phyloP scores from a whole-genome alignment of 2,113 vertebrate species.

The Ctenodactylus gundi region DNA sequence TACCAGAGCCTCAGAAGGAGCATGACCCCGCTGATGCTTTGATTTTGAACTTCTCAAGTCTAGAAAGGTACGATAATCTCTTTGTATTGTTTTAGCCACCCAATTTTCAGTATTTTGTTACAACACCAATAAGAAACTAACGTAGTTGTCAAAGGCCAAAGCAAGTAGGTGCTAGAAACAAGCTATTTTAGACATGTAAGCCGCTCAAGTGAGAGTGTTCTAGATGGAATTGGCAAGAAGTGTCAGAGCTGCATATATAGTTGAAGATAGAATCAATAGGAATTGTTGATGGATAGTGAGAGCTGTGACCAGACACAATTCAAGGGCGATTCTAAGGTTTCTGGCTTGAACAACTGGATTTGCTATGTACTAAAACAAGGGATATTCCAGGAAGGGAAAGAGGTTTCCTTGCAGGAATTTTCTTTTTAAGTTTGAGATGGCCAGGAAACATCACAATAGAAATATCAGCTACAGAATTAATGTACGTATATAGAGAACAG shows the following conservation, averaged over 20 bases:
- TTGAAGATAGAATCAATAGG: background rate
- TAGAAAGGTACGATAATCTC: no score
- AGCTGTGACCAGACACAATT: background rate
- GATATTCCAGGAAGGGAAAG: background rate
- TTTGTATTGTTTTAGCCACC: no score
- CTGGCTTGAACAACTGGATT: background rate
- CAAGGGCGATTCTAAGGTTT: no score
- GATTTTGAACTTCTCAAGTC: no score
- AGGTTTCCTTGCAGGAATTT: background rate
- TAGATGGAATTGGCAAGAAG: background rate
- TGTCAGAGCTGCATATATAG: background rate
- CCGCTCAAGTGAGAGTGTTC: background rate
- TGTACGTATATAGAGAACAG: background rate
- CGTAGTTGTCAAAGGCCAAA: background rate
- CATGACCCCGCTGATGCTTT: background rate
- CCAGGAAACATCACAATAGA: background rate
- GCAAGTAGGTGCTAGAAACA: background rate
- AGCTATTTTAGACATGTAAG: no score
- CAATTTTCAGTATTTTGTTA: no score
- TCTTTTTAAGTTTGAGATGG: background rate
- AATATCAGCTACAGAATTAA: background rate
- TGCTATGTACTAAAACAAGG: background rate
- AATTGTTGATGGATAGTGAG: background rate
- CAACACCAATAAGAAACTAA: no score
- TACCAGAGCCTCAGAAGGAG: background rate